Conservation (phyloP, 2,888 invertebrate genomes). For the Proisotoma minuta region DNA sequence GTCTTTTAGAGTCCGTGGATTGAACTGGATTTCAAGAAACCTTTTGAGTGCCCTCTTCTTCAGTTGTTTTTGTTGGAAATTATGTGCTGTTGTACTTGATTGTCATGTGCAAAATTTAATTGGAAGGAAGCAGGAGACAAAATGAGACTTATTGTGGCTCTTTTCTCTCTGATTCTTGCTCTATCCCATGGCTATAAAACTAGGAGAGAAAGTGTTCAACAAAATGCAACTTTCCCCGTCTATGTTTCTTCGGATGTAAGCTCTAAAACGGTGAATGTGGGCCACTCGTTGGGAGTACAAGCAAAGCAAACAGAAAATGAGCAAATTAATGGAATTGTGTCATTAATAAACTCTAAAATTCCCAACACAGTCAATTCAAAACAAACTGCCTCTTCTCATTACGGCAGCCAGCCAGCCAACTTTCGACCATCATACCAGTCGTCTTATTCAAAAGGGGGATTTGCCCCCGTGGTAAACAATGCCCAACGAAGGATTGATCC, state of each 20-base stretch:
- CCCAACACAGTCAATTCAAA: background rate
- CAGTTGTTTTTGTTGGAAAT: too few species aligned
- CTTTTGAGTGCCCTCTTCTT: too few species aligned
- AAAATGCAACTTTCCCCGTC: background rate
- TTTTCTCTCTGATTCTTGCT: too few species aligned
- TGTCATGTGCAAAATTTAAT: too few species aligned
- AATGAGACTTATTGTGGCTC: too few species aligned
- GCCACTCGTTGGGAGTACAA: background rate
- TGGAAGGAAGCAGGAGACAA: too few species aligned
- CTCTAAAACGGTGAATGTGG: background rate
- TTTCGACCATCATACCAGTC: background rate
- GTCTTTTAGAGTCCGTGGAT: too few species aligned
- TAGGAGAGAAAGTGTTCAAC: too few species aligned
- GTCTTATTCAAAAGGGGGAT: background rate
- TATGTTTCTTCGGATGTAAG: background rate
- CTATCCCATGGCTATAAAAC: too few species aligned
- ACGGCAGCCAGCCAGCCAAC: background rate
- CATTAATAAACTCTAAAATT: background rate
- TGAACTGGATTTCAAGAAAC: too few species aligned
- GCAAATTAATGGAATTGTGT: background rate
- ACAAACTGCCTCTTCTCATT: background rate
- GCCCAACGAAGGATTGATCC: background rate
- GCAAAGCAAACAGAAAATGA: background rate
- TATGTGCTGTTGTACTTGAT: too few species aligned
- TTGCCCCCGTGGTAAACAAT: background rate